Base-by-base conservation (phyloP, 2,113 vertebrate species). In the Lipophrys pholis region DNA sequence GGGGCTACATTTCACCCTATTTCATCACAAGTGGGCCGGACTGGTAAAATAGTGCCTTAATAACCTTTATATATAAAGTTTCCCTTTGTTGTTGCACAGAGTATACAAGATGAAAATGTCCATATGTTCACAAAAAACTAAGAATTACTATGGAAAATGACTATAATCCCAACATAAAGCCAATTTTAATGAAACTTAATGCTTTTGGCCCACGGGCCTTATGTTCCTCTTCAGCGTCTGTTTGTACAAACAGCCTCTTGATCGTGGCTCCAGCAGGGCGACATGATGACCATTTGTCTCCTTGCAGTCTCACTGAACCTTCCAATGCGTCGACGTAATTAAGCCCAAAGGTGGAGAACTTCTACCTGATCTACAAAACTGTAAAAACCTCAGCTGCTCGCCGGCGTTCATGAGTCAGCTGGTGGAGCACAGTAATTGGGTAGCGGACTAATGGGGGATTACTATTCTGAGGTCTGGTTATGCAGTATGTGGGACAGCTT, bases 351-450 rank as follows among this genome's bases (percentile, higher is more conserved):
- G 48, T 66, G 41, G 17, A 60, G 78, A 83, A 41, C 36, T 5
- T 45, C 48, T 16, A 61, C 17, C 49, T 54, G 59, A 72, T 14
- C 16, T 49, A 59, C 15, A 74, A 57, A 84, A 68, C 70, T 48
- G 57, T 50, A 61, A 72, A 43, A 67, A 69, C 62, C 60, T 39
- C 51, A 54, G 46, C 49, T 51, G 73, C 69, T 75, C 48, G 61
- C 65, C 46, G 16, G 68, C 53, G 6, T 36, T 66, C 58, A 50
- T 72, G 71, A 81, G 82, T 86, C 73, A 70, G 83, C 60, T 10
- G 68, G 50, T 71, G 80, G 52, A 67, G 53, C 51, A 16, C 63
- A 38, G 51, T 83, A 85, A 87, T 86, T 77, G 77, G 83, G 65
- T 73, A 10, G 12, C 30, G 39, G n/a, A n/a, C n/a, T n/a, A n/a